Conservation (phyloP, 2,797 vertebrate genomes). For the Galagoides demidoff region DNA sequence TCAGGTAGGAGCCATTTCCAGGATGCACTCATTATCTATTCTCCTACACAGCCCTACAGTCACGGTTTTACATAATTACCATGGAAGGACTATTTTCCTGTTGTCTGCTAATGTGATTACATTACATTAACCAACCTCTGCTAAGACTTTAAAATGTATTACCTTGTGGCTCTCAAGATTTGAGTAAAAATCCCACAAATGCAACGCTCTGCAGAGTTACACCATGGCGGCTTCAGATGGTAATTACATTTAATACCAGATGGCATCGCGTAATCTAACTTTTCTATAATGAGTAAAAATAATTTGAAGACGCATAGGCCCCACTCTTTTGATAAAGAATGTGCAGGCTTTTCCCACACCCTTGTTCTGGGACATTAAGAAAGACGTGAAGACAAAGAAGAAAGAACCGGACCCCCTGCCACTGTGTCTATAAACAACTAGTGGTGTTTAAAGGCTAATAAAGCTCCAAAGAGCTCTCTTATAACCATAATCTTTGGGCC, state of each 20-base stretch:
- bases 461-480: constrained; percentile 63
- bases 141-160: constrained; percentile 52
- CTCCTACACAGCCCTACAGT: not conserved
- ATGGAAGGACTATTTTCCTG: not conserved
- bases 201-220: constrained; percentile 14
- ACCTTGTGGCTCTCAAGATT: constrained; percentile 41
- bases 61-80: constrained; percentile 4
- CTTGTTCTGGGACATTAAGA: constrained; percentile 74
- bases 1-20: constrained; percentile 60
- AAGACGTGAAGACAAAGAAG: constrained; percentile 67
- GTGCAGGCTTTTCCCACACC: constrained; percentile 51
- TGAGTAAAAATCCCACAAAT: constrained; percentile 34
- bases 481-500: constrained; percentile 66
- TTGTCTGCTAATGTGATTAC: constrained; percentile 52
- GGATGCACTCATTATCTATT: constrained; percentile 19
- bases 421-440: constrained; percentile 70
- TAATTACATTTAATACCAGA: constrained; percentile 61
- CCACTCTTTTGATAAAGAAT: constrained; percentile 77
- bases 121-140: constrained; percentile 37
- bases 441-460: constrained; percentile 75
- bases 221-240: constrained; percentile 24
- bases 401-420: constrained; percentile 60
- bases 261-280: constrained; percentile 34
- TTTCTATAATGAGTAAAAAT: constrained; percentile 63
- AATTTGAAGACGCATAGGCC: constrained; percentile 43